Conservation (phyloP, 1,140 invertebrate genomes). For the Doryteuthis pealeii region DNA sequence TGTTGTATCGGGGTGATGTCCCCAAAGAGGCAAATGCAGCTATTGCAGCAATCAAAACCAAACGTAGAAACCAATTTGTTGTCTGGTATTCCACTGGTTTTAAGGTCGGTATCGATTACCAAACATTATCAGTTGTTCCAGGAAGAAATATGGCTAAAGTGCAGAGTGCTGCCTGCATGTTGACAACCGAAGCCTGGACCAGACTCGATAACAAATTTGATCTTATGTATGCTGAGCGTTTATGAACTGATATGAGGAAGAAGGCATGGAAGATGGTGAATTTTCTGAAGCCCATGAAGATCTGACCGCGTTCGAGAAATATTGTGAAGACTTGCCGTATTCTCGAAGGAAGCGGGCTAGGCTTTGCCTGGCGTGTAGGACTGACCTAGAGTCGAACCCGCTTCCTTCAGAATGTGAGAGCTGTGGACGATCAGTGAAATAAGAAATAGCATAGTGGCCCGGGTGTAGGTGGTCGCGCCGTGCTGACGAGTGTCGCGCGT, state of each 20-base stretch:
- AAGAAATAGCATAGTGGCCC: too few relatives aligned
- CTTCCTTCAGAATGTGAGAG: too few relatives aligned
- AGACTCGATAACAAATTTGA: constrained; percentile 70
- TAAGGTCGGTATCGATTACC: too few relatives aligned
- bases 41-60: too few relatives aligned
- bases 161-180: constrained; percentile 52
- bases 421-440: too few relatives aligned
- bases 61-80: constrained; percentile 38
- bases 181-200: constrained; percentile 66
- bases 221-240: constrained; percentile 12
- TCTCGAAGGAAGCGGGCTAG: too few relatives aligned
- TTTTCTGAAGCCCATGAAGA: background rate
- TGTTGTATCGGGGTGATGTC: too few relatives aligned
- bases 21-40: too few relatives aligned
- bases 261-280: background rate
- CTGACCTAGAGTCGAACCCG: too few relatives aligned
- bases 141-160: constrained; percentile 66
- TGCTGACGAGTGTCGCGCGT: too few relatives aligned
- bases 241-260: background rate
- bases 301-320: background rate
- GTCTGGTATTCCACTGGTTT: background rate
- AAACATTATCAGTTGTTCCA: constrained; percentile 68
- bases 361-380: too few relatives aligned
- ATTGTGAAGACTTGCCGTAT: background rate
- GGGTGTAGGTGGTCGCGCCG: too few relatives aligned